Conservation (phyloP, 2,888 invertebrate genomes). For the Abrostola tripartita region DNA sequence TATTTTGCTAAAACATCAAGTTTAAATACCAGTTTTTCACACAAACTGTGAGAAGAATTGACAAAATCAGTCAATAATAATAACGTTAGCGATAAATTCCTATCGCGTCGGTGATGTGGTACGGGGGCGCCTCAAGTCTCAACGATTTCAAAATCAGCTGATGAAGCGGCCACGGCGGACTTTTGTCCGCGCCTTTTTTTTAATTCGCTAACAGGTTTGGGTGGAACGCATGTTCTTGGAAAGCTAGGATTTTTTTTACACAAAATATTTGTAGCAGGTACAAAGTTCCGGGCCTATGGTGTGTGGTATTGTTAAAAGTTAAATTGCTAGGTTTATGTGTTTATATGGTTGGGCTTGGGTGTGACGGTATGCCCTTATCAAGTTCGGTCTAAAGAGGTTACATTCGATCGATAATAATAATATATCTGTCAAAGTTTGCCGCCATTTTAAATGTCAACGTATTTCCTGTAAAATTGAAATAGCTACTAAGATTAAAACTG, state of each 20-base stretch:
- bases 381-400: constrained; percentile 21
- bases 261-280: constrained; percentile 55
- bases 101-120: constrained; percentile 22
- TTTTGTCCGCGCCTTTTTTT: constrained; percentile 46
- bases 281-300: constrained; percentile 43
- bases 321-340: constrained; percentile 40
- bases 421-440: constrained; percentile 12
- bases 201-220: constrained; percentile 56
- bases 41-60: background rate
- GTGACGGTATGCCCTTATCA: constrained; percentile 32
- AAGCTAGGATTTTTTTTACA: constrained; percentile 51
- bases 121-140: constrained; percentile 54
- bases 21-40: background rate
- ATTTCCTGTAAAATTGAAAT: background rate
- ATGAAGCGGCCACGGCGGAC: constrained; percentile 48
- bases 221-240: constrained; percentile 50
- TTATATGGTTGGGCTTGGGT: constrained; percentile 33
- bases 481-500: no score
- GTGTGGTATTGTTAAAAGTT: constrained; percentile 42
- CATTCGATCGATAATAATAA: constrained; percentile 22
- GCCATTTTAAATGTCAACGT: constrained; percentile 23
- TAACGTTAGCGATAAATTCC: constrained; percentile 42
- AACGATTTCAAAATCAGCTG: constrained; percentile 56
- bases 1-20: background rate
- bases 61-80: constrained; percentile 32